Base-by-base conservation (phyloP, 1,140 invertebrate species). In the Trialeurodes vaporariorum region DNA sequence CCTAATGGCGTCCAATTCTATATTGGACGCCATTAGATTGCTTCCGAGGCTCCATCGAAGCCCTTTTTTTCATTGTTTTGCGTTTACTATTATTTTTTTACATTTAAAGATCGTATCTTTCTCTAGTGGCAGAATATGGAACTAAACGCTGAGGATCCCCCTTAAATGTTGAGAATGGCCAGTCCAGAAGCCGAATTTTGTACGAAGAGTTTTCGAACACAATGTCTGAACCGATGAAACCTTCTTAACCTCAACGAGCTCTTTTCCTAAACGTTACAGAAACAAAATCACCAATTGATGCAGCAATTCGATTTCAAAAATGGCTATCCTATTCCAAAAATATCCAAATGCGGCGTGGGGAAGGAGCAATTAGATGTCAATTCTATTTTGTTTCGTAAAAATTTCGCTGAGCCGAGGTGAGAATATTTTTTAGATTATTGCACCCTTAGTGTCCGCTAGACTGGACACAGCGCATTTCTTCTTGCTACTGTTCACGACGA, bases 251-350 rank as follows among this genome's bases (percentile, higher is more conserved):
- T 49, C 34, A 49, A 9, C 17, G 5, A 49, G 34, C 34, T 49
- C 5, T 49, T 5, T 49, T 9, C 34, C 34, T 49, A 49, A 9
- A 17, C 34, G 34, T 49, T 49, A 9, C 34, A 70, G 69, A 66
- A 66, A 58, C 67, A 25, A 64, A 34, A 70, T 67, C 22, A 64
- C 24, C 69, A 70, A 26, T 62, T 70, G 59, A 64, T 62, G 24
- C 26, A 66, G 40, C 66, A 67, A 27, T 70, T 70, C 21, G 27
- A 34, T 22, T 63, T 61, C 26, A 70, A 67, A 65, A 70, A 70
- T 23, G 69, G 69, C 27, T 70, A 70, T 61, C 59, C 62, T n/a
- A 67, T 70, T 62, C 63, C 69, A 12, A 70, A 70, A 70, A 21
- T 34, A 21, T 63, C 63, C 22, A n/a, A 22, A 21, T 24, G 5